Evolutionary conservation across 2,113 vertebrate species (phyloP), one percentile per base, ranked within the genome.

Genomic region (Eira barbara): DNA sequence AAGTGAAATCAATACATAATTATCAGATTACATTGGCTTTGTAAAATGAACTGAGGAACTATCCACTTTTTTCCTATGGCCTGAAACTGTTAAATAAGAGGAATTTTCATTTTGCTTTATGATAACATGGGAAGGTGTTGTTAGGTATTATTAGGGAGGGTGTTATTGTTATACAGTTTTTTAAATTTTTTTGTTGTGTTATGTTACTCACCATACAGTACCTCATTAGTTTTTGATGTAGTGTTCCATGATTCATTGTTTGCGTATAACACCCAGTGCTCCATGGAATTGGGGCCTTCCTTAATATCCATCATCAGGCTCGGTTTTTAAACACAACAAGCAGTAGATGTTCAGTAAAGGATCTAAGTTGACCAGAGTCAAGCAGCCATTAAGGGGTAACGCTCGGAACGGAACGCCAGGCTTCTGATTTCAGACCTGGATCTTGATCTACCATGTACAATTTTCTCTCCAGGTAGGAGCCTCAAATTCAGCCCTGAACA

Each of bases 71-170:
- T 29, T 3, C 65, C 65, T 57, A 36, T 92, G 39, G 27, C 5
- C 74, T 90, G 15, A 95, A 94, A 82, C 82, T 91, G 96, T 78
- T 71, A 90, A 91, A 65, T 63, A 82, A 83, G 17, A 89, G 42
- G 27, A 52, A 89, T 55, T 93, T 97, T 84, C 8, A 74, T 78
- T 95, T 97, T 95, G 82, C 73, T 92, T 95, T 27, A 87, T 49
- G 59, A 73, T 23, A 92, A 91, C 17, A 42, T 80, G 76, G 23
- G 45, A 52, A 85, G 29, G 11, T 27, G 63, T 57, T 80, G 25
- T 79, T 65, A 90, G 45, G 91, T 94, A 63, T 63, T 45, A 55
- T 25, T 42, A 85, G 6, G 34, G 49, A 81, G 29, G 18, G 8
- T 39, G 59, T 55, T 82, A 36, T 34, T 91, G 4, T 57, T 74